Base-by-base conservation (phyloP, 2,797 vertebrate genomes). In the Acipenser transmontanus region DNA sequence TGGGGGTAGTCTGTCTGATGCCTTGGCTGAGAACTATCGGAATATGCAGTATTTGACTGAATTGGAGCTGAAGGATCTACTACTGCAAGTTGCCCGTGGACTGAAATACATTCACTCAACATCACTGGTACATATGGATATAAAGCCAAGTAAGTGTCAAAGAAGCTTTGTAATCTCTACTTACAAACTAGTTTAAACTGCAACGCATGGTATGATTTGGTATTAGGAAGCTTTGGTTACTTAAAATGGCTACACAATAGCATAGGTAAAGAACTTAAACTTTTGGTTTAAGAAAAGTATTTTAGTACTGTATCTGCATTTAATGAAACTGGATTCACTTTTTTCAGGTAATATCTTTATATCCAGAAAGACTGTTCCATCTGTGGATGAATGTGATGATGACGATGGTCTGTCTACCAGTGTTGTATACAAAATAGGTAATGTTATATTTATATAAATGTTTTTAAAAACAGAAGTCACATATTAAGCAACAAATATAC, bases 61-160 rank as follows among this genome's bases (percentile, higher is more conserved):
- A 81, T 83, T 90, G 70, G 95, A 98, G 72, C 82, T 99, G 72
- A 98, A 98, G 77, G 95, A 97, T 76, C 82, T 99, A 70, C 86
- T 99, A 68, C 85, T 98, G 66, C 97, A 99, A 72, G 95, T 99
- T 74, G 89, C 92, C 14, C 89, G 93, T 3, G 97, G 97, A 49
- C 91, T 99, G 64, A 95, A 93, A 74, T 97, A 99, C 77, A 96
- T 99, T 81, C 97, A 99, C 85, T 95, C 93, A 0, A 97, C 93
- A 70, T 93, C 92, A 47, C 87, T 99, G 78, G 97, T 98, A 73
- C 97, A 99, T 82, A 98, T 99, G 96, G 97, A 99, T 83, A 98
- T 99, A 83, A 99, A 99, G 74, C 97, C 97, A 61, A 99, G 97
- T 99, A 82, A 91, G 97, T 93, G 73, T 67, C 49, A 34, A 34